These are phyloP conservation scores for Hyla sarda DNA, from an alignment of 2,113 vertebrate species.

Conservation along the genomic window DNA sequence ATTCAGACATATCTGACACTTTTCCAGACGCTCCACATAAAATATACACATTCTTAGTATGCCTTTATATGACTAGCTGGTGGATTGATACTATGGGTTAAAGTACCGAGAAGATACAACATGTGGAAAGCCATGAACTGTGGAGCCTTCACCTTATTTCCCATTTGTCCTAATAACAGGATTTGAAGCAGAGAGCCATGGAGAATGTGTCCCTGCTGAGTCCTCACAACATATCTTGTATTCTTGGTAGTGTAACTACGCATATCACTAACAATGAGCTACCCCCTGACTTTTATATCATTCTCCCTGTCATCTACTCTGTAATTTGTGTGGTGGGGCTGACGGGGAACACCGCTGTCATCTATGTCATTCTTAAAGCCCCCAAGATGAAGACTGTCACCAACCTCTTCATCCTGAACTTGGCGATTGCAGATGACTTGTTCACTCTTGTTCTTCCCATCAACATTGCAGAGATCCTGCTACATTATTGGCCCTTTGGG, in stretches of 20 bases:
- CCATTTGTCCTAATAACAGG: not conserved
- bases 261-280: slow-evolving; percentile 64
- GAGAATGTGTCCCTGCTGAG: slow-evolving; percentile 64
- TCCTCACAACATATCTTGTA: slow-evolving; percentile 51
- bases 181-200: slow-evolving; percentile 61
- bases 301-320: slow-evolving; percentile 84
- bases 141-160: not conserved
- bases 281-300: slow-evolving; percentile 76
- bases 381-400: slow-evolving; percentile 92
- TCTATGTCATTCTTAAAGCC: slow-evolving; percentile 87
- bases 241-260: slow-evolving; percentile 48
- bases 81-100: not conserved
- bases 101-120: not conserved
- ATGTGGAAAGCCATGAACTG: slow-evolving; percentile 5
- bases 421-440: slow-evolving; percentile 85
- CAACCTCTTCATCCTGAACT: slow-evolving; percentile 90
- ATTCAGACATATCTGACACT: not conserved
- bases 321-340: slow-evolving; percentile 86
- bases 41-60: not conserved
- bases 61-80: not conserved
- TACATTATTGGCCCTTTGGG: slow-evolving; percentile 89
- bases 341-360: slow-evolving; percentile 86
- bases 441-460: slow-evolving; percentile 88
- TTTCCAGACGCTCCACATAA: not conserved
- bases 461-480: slow-evolving; percentile 84